Evolutionary conservation across 1,140 invertebrate genomes (phyloP).

Genomic region (Heliconius congener): DNA sequence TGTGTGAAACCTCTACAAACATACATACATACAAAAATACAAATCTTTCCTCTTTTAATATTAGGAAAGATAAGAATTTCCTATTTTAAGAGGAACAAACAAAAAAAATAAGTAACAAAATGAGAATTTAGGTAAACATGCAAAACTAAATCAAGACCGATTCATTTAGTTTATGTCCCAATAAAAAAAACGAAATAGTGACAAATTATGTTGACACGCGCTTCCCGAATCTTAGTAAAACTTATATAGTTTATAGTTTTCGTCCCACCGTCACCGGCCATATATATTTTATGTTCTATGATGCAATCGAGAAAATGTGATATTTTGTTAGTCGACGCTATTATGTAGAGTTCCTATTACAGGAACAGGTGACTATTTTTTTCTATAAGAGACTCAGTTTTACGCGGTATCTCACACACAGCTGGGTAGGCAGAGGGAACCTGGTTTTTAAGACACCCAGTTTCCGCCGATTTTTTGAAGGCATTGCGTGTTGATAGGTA

Average conservation of each 20-base stretch:
- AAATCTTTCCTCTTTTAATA: no score
- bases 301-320: constrained; percentile 49
- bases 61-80: no score
- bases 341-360: background rate
- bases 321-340: constrained; percentile 13
- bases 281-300: constrained; percentile 59
- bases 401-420: no score
- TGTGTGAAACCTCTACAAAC: no score
- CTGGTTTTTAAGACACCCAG: no score
- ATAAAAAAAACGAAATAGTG: background rate
- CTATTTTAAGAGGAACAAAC: no score
- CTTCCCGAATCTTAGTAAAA: constrained; percentile 22
- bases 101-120: background rate
- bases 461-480: no score
- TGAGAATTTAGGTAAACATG: background rate
- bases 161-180: constrained; percentile 3
- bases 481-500: no score
- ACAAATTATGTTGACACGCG: constrained; percentile 4
- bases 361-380: background rate
- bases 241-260: constrained; percentile 24
- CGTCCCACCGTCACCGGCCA: constrained; percentile 40
- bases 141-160: background rate
- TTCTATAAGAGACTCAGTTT: no score
- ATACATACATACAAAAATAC: no score
- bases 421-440: no score